Conservation (phyloP, 2,797 vertebrate genomes). For the Todus mexicanus region DNA sequence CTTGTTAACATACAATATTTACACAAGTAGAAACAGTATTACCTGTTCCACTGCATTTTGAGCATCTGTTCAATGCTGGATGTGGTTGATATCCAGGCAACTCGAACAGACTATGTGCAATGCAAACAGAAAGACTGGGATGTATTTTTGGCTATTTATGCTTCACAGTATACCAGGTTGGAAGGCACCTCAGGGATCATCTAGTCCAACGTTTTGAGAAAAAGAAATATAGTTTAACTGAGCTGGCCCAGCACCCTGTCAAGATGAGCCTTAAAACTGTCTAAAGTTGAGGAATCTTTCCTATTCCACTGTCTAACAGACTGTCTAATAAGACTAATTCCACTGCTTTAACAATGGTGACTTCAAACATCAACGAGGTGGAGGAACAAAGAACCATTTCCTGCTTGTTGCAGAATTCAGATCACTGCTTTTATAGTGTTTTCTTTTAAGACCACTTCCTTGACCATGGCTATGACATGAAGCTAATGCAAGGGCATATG, state of each 20-base stretch:
- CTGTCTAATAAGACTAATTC: no score
- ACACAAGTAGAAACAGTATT: background rate
- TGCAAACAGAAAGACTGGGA: accelerated
- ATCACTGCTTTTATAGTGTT: background rate
- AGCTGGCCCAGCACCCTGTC: no score
- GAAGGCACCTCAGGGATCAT: no score
- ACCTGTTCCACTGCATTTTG: background rate
- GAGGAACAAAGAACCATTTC: background rate
- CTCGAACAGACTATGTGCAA: accelerated
- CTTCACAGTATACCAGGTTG: no score
- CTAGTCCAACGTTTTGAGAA: no score
- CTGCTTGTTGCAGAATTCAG: background rate
- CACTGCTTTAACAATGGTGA: no score
- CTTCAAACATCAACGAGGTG: background rate
- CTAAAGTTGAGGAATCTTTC: no score
- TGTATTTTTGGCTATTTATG: background rate
- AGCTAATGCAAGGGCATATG: background rate
- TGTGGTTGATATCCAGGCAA: background rate
- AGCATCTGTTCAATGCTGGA: background rate
- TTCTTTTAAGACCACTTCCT: background rate
- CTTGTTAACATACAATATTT: background rate
- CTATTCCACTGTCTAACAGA: no score
- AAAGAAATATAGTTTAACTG: no score
- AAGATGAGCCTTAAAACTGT: no score
- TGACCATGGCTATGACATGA: background rate